phyloP scores from a whole-genome alignment of 1,140 invertebrate species.

The Camponotus floridanus region DNA sequence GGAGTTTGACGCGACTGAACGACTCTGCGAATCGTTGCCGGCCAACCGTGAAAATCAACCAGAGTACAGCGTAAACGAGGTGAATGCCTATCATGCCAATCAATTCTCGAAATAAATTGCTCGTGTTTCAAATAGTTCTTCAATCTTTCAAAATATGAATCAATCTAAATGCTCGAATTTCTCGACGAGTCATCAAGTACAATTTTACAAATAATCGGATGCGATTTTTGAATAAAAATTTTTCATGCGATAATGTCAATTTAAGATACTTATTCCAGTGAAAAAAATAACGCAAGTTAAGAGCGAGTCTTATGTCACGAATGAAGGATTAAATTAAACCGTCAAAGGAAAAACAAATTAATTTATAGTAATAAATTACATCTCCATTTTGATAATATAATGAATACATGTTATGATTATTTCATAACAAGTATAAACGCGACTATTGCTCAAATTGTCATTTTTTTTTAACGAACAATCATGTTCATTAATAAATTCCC shows the following conservation, averaged over 20 bases:
- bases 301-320: not conserved
- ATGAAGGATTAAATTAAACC: not conserved
- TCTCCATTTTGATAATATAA: no score
- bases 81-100: not conserved
- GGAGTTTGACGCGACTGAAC: conserved; percentile 22
- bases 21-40: not conserved
- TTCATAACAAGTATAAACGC: conserved; percentile 16
- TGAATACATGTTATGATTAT: not conserved
- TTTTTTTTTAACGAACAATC: conserved; percentile 34
- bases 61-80: not conserved
- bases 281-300: not conserved
- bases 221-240: not conserved
- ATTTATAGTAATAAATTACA: conserved; percentile 3
- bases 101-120: not conserved
- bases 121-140: not conserved
- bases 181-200: not conserved
- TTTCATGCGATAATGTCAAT: not conserved
- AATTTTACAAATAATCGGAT: not conserved
- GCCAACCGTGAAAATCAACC: conserved; percentile 47
- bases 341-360: not conserved
- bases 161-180: not conserved
- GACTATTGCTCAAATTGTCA: conserved; percentile 5
- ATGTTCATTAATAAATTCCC: conserved; percentile 30
- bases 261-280: not conserved
- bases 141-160: not conserved